Evolutionary conservation across 2,113 vertebrate species (phyloP).

Genomic region (Limanda limanda): DNA sequence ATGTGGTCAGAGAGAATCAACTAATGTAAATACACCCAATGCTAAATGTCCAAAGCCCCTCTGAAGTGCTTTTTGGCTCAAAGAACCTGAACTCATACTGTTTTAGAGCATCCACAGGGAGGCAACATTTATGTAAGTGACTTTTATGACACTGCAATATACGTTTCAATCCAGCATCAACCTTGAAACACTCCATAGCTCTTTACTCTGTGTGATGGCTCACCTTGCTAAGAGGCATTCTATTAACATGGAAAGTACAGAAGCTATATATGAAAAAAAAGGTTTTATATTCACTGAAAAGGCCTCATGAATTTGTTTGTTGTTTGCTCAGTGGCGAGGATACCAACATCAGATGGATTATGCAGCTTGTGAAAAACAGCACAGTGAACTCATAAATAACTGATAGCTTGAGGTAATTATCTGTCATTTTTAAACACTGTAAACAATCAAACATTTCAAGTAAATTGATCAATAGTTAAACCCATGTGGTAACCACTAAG

Average conservation of each 20-base stretch:
- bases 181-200: constrained; percentile 53
- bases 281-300: constrained; percentile 32
- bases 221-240: constrained; percentile 63
- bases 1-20: background rate
- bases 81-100: constrained; percentile 10
- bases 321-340: constrained; percentile 24
- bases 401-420: too few species aligned
- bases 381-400: background rate
- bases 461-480: too few species aligned
- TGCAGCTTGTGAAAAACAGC: background rate
- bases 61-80: constrained; percentile 8
- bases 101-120: constrained; percentile 25
- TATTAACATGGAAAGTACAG: constrained; percentile 70
- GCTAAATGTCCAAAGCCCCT: background rate
- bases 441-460: too few species aligned
- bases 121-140: constrained; percentile 44
- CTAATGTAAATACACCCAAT: background rate
- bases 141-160: constrained; percentile 49
- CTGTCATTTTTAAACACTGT: too few species aligned
- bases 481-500: too few species aligned
- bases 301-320: background rate
- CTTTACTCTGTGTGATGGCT: constrained; percentile 50
- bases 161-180: constrained; percentile 52
- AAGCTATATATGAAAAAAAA: constrained; percentile 15
- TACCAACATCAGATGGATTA: background rate